Evolutionary conservation across 2,888 invertebrate species (phyloP).

Genomic region (Theodoxus fluviatilis): DNA sequence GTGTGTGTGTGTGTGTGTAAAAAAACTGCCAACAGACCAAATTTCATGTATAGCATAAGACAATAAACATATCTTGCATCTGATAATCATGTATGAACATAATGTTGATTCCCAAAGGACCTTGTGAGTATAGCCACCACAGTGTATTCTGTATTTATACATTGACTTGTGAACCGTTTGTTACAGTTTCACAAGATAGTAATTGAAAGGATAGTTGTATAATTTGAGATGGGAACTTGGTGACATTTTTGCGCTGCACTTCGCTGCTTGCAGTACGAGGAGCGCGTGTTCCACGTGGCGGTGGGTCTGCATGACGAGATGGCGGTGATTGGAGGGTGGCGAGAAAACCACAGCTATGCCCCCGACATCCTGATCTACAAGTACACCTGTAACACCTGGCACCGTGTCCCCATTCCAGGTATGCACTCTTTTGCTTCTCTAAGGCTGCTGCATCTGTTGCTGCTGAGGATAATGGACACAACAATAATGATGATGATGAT

Average conservation of each 20-base stretch:
- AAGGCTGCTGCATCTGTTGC: no score
- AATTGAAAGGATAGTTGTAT: not conserved
- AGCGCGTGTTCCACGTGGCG: slow-evolving; percentile 77
- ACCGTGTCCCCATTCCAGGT: slow-evolving; percentile 47
- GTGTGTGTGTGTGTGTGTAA: not conserved
- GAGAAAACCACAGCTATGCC: slow-evolving; percentile 66
- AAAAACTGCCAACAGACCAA: not conserved
- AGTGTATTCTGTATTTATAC: no score
- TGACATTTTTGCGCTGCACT: not conserved
- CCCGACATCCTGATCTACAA: slow-evolving; percentile 78
- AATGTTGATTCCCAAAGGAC: no score
- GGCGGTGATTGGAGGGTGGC: slow-evolving; percentile 87
- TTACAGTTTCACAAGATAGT: no score
- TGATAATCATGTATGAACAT: no score
- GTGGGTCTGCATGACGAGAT: slow-evolving; percentile 88
- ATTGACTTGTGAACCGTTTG: no score
- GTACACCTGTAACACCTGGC: slow-evolving; percentile 88
- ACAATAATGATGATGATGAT: no score
- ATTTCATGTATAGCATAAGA: not conserved
- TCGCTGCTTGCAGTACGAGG: slow-evolving; percentile 59
- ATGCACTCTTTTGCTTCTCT: not conserved
- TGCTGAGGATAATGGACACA: no score
- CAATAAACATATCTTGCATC: no score
- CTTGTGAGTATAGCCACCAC: no score
- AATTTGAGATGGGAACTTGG: not conserved